Conservation (phyloP, 1,140 invertebrate species). For the Rhysida immarginata region DNA sequence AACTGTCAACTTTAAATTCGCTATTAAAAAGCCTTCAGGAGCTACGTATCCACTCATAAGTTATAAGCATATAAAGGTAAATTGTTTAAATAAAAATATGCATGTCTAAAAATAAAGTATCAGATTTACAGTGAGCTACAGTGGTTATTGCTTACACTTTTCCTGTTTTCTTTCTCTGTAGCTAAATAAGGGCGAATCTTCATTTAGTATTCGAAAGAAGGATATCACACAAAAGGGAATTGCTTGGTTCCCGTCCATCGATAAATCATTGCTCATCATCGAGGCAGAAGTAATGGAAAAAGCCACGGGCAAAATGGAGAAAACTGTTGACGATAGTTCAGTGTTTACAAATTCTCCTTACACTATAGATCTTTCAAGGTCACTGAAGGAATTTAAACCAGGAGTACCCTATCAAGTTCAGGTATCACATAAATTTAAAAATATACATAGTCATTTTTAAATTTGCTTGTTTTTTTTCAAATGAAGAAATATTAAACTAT, state of each 20-base stretch:
- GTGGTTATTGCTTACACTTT: background rate
- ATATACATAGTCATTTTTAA: too few species aligned
- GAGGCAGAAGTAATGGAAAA: constrained; percentile 25
- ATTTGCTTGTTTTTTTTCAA: too few species aligned
- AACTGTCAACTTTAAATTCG: constrained; percentile 20
- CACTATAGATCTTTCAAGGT: constrained; percentile 21
- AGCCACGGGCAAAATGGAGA: constrained; percentile 25
- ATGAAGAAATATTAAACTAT: too few species aligned
- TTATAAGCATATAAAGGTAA: background rate
- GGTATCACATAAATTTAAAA: too few species aligned
- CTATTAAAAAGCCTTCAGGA: constrained; percentile 8
- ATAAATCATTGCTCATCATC: constrained; percentile 21
- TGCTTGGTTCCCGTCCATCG: constrained; percentile 21
- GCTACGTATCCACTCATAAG: too few species aligned
- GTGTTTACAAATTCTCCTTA: constrained; percentile 23
- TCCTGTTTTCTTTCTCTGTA: background rate
- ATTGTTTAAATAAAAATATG: background rate
- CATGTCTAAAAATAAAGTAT: background rate
- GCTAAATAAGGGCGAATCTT: background rate
- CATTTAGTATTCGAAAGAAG: background rate
- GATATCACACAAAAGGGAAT: constrained; percentile 13
- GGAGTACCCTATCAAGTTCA: constrained; percentile 23
- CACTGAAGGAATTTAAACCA: constrained; percentile 24
- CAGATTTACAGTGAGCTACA: background rate
- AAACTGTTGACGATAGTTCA: constrained; percentile 16